These are phyloP conservation scores for Oasisia sp. DNA, from an alignment of 2,888 invertebrate genomes.

Conservation along the genomic window DNA sequence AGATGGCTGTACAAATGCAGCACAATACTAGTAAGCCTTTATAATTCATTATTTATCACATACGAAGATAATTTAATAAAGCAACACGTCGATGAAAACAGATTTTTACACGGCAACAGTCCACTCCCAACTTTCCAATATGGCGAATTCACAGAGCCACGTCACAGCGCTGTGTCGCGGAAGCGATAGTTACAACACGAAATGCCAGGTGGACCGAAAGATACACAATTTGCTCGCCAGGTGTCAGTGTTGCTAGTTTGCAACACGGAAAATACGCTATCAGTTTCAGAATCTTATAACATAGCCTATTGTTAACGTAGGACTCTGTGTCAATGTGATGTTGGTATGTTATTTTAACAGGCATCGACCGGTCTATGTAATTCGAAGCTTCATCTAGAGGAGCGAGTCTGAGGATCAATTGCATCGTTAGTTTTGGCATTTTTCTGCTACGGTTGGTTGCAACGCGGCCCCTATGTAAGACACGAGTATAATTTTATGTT, in stretches of 20 bases:
- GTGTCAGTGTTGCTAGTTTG: neutral
- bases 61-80: neutral
- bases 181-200: neutral
- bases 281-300: no score
- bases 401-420: no score
- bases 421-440: no score
- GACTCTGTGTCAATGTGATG: no score
- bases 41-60: conserved; percentile 6
- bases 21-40: neutral
- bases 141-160: conserved; percentile 61
- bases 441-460: no score
- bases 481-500: no score
- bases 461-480: no score
- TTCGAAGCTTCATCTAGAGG: neutral
- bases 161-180: conserved; percentile 43
- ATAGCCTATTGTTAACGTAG: no score
- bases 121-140: conserved; percentile 40
- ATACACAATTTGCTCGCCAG: neutral
- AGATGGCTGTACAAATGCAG: conserved; percentile 18
- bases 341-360: neutral
- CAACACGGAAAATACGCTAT: neutral
- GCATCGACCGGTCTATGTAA: neutral
- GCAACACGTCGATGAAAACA: neutral
- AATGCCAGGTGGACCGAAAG: neutral
- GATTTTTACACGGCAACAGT: conserved; percentile 7